A percentile compares a stretch with the other conserved stretches of the same genome.
Conservation (phyloP, 2,113 vertebrate genomes). For the Semnornis frantzii region DNA sequence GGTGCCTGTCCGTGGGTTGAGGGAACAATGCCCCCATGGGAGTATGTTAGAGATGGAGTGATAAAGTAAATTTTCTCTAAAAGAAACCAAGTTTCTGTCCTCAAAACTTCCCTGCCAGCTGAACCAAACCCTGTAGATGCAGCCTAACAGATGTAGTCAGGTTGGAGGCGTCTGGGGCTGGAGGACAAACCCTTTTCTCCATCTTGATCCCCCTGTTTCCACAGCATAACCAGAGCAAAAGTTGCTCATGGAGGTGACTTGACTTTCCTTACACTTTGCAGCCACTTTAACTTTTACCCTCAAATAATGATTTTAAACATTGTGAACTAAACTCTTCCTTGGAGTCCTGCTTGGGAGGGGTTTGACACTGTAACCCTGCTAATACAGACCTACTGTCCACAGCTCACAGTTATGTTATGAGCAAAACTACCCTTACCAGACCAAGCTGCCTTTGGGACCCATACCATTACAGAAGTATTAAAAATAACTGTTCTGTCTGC, state of each 20-base stretch:
- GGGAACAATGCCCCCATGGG: neutral
- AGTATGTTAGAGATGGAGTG: neutral
- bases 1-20: neutral
- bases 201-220: neutral
- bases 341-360: neutral
- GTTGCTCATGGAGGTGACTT: neutral
- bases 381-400: neutral
- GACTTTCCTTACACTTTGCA: neutral
- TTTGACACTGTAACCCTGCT: neutral
- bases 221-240: neutral
- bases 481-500: constrained; percentile 30
- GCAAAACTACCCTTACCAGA: neutral
- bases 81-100: neutral
- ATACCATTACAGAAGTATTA: neutral
- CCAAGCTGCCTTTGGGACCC: neutral
- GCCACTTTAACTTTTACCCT: neutral
- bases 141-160: neutral
- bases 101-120: neutral
- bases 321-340: neutral
- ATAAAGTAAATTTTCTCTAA: neutral
- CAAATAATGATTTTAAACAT: neutral
- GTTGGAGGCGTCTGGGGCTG: neutral
- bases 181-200: neutral
- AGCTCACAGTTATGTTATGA: constrained; percentile 2
- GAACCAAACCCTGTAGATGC: neutral